Base-by-base conservation (phyloP, 1,140 invertebrate species). In the Anthonomus grandis region DNA sequence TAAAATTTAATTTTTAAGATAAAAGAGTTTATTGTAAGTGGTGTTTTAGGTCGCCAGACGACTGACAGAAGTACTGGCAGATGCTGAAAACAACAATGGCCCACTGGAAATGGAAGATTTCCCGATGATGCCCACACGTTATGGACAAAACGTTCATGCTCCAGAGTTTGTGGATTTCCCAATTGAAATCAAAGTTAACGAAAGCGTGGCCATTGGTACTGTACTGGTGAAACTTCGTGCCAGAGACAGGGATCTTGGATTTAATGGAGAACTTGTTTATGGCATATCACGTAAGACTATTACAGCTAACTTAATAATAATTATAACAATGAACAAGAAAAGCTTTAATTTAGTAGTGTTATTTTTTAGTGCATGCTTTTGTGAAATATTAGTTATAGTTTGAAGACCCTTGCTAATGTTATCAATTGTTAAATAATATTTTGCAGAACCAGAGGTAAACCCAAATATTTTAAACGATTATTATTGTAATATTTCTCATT, bases 261-360 rank as follows among this genome's bases (percentile, higher is more conserved):
- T 93, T 73, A 94, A 96, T 70, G 94, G 94, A 0, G 85, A 91
- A 69, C 73, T 97, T 0, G 82, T 92, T 1, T 97, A 86, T 69
- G 90, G 89, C 0, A 91, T 98, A 39, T 86, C 88, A 0, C 82
- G 54, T 57, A 38, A 55, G 31, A 13, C 19, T 34, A 19, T 48
- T 13, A 36, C 6, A 34, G 17, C 13, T 46, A 46, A 46, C 24
- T 25, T 13, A 9, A n/a, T n/a, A n/a, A n/a, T n/a, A n/a, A n/a
- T n/a, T n/a, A n/a, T n/a, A n/a, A n/a, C n/a, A n/a, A n/a, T n/a
- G n/a, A n/a, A n/a, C n/a, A n/a, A n/a, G n/a, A n/a, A n/a, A n/a
- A n/a, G n/a, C n/a, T n/a, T n/a, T n/a, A n/a, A n/a, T n/a, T n/a
- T n/a, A n/a, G n/a, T n/a, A n/a, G n/a, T n/a, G n/a, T n/a, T n/a